These are phyloP conservation scores for Setophaga coronata DNA, from an alignment of 2,113 vertebrate species.

Conservation along the genomic window DNA sequence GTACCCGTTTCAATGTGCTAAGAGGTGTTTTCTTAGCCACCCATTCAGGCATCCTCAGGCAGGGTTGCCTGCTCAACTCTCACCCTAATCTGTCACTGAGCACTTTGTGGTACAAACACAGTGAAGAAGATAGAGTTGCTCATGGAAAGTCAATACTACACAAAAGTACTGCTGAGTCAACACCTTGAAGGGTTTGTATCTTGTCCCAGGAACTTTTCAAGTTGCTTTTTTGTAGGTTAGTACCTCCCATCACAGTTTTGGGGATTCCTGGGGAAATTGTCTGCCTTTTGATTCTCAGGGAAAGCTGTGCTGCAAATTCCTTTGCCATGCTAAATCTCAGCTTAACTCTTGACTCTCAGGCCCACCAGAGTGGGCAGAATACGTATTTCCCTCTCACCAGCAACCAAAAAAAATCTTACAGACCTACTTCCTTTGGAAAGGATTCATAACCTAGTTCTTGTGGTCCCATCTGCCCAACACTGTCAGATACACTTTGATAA, in stretches of 20 bases:
- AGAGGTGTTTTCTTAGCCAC: not conserved
- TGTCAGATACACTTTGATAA: not conserved
- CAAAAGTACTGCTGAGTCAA: not conserved
- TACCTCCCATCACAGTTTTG: not conserved
- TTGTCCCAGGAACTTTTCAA: not conserved
- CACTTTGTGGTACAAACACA: not conserved
- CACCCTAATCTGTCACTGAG: not conserved
- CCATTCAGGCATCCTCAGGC: not conserved
- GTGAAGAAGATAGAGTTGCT: not conserved
- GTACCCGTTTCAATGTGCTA: not conserved
- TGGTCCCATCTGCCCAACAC: not conserved
- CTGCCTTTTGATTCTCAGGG: not conserved
- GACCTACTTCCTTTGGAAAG: not conserved
- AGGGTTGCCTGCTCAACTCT: not conserved
- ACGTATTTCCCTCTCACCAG: not conserved
- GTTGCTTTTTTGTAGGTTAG: not conserved
- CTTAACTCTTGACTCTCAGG: not conserved
- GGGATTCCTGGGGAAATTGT: not conserved
- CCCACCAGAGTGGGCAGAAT: not conserved
- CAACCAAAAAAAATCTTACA: not conserved
- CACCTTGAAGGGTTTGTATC: not conserved
- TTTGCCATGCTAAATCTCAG: not conserved
- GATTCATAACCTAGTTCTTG: not conserved
- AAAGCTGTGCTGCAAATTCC: not conserved
- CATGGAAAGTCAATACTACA: not conserved